Conservation (phyloP, 2,888 invertebrate genomes). For the Sarcophaga carnaria region DNA sequence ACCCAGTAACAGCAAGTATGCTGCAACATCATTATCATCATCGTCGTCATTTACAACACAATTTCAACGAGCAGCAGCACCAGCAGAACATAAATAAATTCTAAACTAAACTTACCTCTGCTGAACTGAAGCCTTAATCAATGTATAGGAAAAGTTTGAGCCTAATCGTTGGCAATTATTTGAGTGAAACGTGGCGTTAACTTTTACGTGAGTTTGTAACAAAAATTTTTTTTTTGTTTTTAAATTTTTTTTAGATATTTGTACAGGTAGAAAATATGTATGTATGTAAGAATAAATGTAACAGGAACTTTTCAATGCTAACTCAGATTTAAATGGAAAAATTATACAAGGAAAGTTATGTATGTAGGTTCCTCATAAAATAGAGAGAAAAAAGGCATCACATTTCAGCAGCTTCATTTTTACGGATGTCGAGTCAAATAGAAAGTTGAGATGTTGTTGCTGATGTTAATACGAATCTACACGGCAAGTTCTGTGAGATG, state of each 20-base stretch:
- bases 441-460: constrained; percentile 14
- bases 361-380: constrained; percentile 30
- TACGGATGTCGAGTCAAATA: neutral
- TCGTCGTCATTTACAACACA: neutral
- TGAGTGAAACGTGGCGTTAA: constrained; percentile 80
- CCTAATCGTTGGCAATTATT: constrained; percentile 81
- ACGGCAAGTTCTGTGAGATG: neutral
- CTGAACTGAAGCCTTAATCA: constrained; percentile 77
- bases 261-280: constrained; percentile 36
- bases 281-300: constrained; percentile 36
- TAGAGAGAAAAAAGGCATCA: neutral
- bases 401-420: neutral
- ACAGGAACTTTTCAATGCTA: constrained; percentile 60
- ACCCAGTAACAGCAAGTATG: constrained; percentile 22
- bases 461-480: constrained; percentile 7
- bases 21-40: neutral
- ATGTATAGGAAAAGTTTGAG: constrained; percentile 78
- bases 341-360: constrained; percentile 62
- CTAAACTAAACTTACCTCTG: neutral
- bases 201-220: constrained; percentile 76
- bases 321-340: constrained; percentile 60
- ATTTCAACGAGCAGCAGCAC: neutral
- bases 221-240: neutral
- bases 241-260: constrained; percentile 8
- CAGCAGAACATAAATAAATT: neutral